Evolutionary conservation across 2,888 invertebrate species (phyloP).

Genomic region (Xylota segnis): DNA sequence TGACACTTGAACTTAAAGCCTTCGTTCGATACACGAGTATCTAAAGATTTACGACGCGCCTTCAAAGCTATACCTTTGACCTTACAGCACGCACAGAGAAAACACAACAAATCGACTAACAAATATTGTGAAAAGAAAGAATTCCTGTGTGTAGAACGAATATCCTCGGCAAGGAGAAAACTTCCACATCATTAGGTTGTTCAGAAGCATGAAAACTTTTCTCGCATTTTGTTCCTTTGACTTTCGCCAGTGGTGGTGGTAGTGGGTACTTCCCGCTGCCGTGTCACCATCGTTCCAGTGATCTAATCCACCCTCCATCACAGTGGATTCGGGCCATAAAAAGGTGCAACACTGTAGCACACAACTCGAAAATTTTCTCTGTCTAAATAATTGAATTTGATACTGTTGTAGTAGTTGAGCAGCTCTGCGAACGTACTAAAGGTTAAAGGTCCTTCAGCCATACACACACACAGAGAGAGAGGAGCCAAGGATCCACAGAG

Average conservation of each 20-base stretch:
- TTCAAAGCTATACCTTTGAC: conserved; percentile 43
- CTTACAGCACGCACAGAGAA: conserved; percentile 30
- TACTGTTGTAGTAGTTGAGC: conserved; percentile 53
- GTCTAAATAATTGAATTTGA: conserved; percentile 70
- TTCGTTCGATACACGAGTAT: conserved; percentile 24
- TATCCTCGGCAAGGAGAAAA: conserved; percentile 3
- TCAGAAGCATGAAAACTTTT: conserved; percentile 40
- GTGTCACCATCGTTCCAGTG: background rate
- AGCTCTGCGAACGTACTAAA: conserved; percentile 14
- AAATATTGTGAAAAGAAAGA: conserved; percentile 20
- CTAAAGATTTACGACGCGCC: conserved; percentile 31
- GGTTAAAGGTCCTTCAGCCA: conserved; percentile 66
- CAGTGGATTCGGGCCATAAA: conserved; percentile 27
- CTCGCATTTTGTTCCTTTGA: conserved; percentile 36
- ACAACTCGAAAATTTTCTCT: conserved; percentile 54
- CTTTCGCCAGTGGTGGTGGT: conserved; percentile 22
- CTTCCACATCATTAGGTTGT: conserved; percentile 11
- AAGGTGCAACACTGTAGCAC: conserved; percentile 47
- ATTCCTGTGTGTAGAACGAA: background rate
- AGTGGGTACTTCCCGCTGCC: background rate
- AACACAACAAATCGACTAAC: background rate
- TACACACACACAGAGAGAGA: conserved; percentile 7
- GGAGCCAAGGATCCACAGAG: too few relatives aligned
- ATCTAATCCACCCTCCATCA: conserved; percentile 22
- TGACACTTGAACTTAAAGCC: conserved; percentile 23